These are phyloP conservation scores for Chionomys nivalis DNA, from an alignment of 2,113 vertebrate genomes.

Conservation along the genomic window DNA sequence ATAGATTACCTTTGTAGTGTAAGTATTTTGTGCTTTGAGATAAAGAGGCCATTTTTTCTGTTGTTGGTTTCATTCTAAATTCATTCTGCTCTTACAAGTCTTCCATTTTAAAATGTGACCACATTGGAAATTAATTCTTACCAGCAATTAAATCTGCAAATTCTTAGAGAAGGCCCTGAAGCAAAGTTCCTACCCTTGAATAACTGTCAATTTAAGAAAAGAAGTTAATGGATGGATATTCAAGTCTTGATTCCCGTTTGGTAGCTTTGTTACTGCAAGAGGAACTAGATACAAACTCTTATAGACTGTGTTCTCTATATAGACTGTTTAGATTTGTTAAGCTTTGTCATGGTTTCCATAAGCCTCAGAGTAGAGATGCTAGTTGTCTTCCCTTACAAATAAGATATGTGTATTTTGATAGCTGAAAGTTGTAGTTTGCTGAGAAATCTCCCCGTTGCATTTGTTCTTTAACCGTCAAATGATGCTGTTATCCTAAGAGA, in stretches of 20 bases:
- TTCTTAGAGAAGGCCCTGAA: neutral
- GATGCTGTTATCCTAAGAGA: neutral
- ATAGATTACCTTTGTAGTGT: neutral
- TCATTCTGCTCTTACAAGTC: neutral
- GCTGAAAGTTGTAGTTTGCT: neutral
- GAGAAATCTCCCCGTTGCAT: neutral
- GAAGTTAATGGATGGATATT: neutral
- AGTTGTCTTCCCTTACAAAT: conserved; percentile 21
- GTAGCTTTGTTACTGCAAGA: neutral
- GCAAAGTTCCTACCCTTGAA: neutral
- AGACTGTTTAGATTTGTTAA: neutral
- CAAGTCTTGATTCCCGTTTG: neutral
- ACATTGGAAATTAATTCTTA: neutral
- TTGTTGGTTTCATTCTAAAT: neutral
- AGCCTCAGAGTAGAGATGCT: neutral
- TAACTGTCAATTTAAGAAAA: neutral
- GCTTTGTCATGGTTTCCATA: neutral
- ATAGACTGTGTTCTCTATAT: neutral
- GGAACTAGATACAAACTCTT: neutral
- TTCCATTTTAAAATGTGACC: neutral
- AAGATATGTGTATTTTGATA: neutral
- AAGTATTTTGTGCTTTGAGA: neutral
- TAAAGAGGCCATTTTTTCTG: neutral
- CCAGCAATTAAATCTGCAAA: neutral
- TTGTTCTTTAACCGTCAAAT: neutral